phyloP scores from a whole-genome alignment of 2,888 invertebrate species.

The Dermolepida albohirtum region DNA sequence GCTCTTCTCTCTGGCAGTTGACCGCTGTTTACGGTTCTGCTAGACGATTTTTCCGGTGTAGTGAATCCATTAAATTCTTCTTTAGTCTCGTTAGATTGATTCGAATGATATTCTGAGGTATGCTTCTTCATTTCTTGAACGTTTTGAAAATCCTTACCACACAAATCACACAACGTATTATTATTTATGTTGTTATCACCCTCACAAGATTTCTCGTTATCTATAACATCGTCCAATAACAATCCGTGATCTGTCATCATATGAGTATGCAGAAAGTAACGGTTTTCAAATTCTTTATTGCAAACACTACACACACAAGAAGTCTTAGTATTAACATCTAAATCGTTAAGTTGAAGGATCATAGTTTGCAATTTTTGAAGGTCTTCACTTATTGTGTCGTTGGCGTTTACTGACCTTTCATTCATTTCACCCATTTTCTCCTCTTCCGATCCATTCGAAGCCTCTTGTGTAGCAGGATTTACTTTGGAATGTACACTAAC shows the following conservation, averaged over 20 bases:
- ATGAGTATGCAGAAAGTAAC: conserved; percentile 77
- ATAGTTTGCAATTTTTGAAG: conserved; percentile 90
- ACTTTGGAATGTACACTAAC: conserved; percentile 61
- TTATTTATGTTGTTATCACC: conserved; percentile 59
- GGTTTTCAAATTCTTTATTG: conserved; percentile 78
- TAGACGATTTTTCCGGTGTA: conserved; percentile 65
- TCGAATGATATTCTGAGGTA: conserved; percentile 75
- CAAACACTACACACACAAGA: conserved; percentile 75
- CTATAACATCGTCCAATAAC: conserved; percentile 63
- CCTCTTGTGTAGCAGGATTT: conserved; percentile 47
- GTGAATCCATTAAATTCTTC: conserved; percentile 63
- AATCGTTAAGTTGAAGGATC: conserved; percentile 88
- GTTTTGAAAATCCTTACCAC: conserved; percentile 66
- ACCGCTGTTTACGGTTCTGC: conserved; percentile 52
- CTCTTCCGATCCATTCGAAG: conserved; percentile 45
- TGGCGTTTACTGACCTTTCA: conserved; percentile 52
- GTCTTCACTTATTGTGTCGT: conserved; percentile 83
- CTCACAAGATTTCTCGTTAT: conserved; percentile 60
- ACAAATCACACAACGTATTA: conserved; percentile 63
- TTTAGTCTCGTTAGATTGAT: conserved; percentile 51
- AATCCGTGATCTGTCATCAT: conserved; percentile 77
- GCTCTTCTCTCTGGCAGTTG: conserved; percentile 68
- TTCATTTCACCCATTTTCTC: conserved; percentile 43
- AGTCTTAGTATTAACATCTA: conserved; percentile 72
- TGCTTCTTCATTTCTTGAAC: conserved; percentile 78